Percentiles rank a stretch among this genome's conserved stretches.
Conservation (phyloP, 2,888 invertebrate genomes). For the Eupeodes latifasciatus region DNA sequence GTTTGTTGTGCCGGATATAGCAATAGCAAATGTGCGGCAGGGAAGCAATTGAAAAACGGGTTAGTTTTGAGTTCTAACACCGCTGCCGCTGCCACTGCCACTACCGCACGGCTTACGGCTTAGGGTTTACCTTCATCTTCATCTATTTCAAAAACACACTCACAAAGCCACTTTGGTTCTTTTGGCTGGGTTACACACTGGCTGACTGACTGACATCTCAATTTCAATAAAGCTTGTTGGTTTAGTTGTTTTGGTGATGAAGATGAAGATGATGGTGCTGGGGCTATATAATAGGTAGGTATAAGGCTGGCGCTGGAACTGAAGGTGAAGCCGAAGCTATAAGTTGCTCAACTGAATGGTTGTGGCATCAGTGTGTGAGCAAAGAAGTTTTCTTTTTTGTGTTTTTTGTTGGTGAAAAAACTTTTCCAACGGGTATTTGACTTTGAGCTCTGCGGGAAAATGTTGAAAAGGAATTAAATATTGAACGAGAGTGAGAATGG, state of each 20-base stretch:
- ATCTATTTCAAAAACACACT: conserved; percentile 25
- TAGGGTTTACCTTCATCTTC: conserved; percentile 61
- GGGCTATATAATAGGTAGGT: background rate
- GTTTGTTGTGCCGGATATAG: conserved; percentile 40
- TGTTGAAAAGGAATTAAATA: conserved; percentile 70
- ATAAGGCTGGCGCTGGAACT: too few relatives aligned
- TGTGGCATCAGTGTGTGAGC: conserved; percentile 18
- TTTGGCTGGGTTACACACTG: background rate
- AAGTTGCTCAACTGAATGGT: conserved; percentile 23
- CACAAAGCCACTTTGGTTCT: background rate
- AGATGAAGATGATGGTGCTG: conserved; percentile 35
- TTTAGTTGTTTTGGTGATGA: conserved; percentile 39
- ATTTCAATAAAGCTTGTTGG: conserved; percentile 72
- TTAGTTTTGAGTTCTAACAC: conserved; percentile 40
- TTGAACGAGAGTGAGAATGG: conserved; percentile 70
- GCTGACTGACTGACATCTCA: conserved; percentile 73
- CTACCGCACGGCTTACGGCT: conserved; percentile 4
- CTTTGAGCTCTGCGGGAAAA: conserved; percentile 66
- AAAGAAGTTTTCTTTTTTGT: conserved; percentile 37
- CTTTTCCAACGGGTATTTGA: conserved; percentile 69
- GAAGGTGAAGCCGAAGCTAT: too few relatives aligned
- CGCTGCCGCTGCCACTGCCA: too few relatives aligned
- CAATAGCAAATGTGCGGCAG: background rate
- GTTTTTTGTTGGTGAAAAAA: conserved; percentile 46
- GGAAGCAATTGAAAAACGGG: conserved; percentile 57